Conservation (phyloP, 1,140 invertebrate genomes). For the Diorhabda sublineata region DNA sequence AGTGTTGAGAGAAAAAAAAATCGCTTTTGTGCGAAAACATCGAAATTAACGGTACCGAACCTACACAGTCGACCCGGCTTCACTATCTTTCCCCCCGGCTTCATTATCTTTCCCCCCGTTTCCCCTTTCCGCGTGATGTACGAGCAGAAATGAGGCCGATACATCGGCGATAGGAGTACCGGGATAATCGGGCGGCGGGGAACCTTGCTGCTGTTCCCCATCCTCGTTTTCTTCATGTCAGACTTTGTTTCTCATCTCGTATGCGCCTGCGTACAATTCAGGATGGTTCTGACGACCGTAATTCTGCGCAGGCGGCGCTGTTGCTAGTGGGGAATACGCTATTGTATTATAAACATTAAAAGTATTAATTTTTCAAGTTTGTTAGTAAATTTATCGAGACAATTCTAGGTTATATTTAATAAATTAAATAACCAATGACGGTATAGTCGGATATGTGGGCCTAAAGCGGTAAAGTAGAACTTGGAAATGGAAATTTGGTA, state of each 20-base stretch:
- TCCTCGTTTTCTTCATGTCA: constrained; percentile 40
- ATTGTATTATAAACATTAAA: constrained; percentile 39
- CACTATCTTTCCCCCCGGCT: background rate
- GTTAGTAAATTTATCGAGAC: constrained; percentile 18
- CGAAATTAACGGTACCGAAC: background rate
- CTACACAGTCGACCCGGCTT: background rate
- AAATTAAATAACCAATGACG: background rate
- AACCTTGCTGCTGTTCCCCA: constrained; percentile 34
- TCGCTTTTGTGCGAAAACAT: too few relatives aligned
- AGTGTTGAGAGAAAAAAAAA: too few relatives aligned
- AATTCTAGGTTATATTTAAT: background rate
- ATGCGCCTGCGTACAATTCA: constrained; percentile 62
- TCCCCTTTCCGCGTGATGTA: background rate
- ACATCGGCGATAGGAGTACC: constrained; percentile 40
- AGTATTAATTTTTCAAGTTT: constrained; percentile 32
- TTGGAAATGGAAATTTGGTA: too few relatives aligned
- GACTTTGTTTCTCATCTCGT: constrained; percentile 52
- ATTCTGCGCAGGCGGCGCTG: constrained; percentile 57
- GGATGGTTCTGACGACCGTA: constrained; percentile 37
- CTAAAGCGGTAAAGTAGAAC: too few relatives aligned
- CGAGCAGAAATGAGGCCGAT: constrained; percentile 27
- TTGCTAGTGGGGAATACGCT: constrained; percentile 53
- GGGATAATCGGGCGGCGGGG: constrained; percentile 45
- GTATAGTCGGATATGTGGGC: too few relatives aligned
- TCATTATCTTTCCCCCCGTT: background rate